These are phyloP conservation scores for Amorpha juglandis DNA, from an alignment of 2,888 invertebrate genomes.

Conservation along the genomic window DNA sequence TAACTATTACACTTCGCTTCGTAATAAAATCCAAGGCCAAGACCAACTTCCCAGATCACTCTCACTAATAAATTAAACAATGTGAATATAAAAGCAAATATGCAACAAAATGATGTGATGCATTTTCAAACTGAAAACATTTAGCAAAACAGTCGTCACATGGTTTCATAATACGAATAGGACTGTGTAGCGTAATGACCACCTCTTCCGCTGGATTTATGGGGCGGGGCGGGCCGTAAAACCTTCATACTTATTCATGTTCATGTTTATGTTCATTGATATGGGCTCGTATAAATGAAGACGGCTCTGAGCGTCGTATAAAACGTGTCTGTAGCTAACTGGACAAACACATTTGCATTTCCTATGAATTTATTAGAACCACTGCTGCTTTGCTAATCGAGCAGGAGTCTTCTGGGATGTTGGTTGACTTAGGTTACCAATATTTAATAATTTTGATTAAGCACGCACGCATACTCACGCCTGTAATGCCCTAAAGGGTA, in stretches of 20 bases:
- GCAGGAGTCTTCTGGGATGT: not conserved
- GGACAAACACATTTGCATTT: conserved; percentile 36
- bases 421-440: not conserved
- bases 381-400: not conserved
- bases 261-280: conserved; percentile 72
- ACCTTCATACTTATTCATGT: conserved; percentile 69
- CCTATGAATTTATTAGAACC: conserved; percentile 29
- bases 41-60: too few relatives aligned
- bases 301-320: conserved; percentile 47
- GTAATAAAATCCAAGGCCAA: too few relatives aligned
- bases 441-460: too few relatives aligned
- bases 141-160: conserved; percentile 9
- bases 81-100: too few relatives aligned
- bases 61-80: too few relatives aligned
- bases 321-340: conserved; percentile 44
- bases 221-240: conserved; percentile 56
- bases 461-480: too few relatives aligned
- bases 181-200: conserved; percentile 52
- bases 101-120: not conserved
- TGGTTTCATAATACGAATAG: conserved; percentile 17
- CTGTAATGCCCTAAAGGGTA: too few relatives aligned
- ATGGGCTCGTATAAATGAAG: conserved; percentile 58
- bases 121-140: not conserved
- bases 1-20: too few relatives aligned
- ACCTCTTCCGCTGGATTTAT: conserved; percentile 58